Conservation (phyloP, 37 sponge, comb jelly and placozoan species). For the Aphrocallistes beatrix region DNA sequence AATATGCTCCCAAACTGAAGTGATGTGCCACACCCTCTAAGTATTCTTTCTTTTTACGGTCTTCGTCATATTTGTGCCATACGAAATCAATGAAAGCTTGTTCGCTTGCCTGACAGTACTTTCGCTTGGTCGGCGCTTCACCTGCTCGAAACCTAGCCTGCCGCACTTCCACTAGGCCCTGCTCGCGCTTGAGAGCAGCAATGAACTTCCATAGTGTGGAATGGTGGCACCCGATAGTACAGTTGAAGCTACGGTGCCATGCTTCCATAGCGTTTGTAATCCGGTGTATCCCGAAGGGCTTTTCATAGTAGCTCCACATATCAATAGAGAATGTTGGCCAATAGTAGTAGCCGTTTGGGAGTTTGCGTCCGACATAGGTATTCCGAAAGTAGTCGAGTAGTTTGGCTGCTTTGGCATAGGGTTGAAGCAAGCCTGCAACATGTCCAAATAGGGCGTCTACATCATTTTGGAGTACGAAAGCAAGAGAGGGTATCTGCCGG, state of each 20-base stretch:
- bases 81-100: too few relatives aligned
- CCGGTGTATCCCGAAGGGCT: neutral
- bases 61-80: too few relatives aligned
- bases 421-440: neutral
- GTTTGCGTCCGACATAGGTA: neutral
- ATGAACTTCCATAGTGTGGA: neutral
- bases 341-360: neutral
- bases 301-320: neutral
- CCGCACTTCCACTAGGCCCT: neutral
- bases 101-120: too few relatives aligned
- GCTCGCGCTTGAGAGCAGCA: neutral
- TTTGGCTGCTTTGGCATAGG: neutral
- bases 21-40: too few relatives aligned
- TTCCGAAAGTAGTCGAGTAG: neutral
- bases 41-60: too few relatives aligned
- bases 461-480: neutral
- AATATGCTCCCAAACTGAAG: too few relatives aligned
- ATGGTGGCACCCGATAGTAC: neutral
- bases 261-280: neutral
- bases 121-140: neutral
- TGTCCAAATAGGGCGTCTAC: neutral
- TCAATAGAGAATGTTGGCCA: neutral
- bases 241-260: neutral
- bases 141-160: neutral
- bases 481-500: neutral